A percentile compares a stretch with the other conserved stretches of the same genome.
Conservation (phyloP, 1,140 invertebrate genomes). For the Megathymus violae region DNA sequence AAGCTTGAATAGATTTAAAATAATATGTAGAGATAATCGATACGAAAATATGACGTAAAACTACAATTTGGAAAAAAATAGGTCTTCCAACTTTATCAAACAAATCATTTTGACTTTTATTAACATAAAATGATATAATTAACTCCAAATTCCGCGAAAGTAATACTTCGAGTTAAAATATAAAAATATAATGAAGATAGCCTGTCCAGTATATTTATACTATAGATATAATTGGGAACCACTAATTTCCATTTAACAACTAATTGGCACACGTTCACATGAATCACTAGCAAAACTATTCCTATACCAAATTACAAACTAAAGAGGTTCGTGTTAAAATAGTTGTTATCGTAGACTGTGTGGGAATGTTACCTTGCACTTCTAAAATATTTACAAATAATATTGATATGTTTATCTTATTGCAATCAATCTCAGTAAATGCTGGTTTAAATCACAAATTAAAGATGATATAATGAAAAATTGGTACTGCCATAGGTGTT, state of each 20-base stretch:
- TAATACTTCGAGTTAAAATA: too few relatives aligned
- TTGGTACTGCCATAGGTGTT: slow-evolving; percentile 1
- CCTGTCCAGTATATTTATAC: background rate
- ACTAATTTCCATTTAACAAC: slow-evolving; percentile 55
- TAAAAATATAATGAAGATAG: slow-evolving; percentile 46
- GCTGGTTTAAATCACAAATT: slow-evolving; percentile 26
- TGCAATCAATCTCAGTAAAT: slow-evolving; percentile 39
- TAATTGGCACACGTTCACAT: slow-evolving; percentile 82
- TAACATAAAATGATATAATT: too few relatives aligned
- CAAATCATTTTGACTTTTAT: too few relatives aligned
- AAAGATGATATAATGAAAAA: slow-evolving; percentile 42
- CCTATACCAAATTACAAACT: slow-evolving; percentile 64
- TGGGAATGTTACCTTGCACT: slow-evolving; percentile 33
- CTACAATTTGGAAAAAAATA: too few relatives aligned
- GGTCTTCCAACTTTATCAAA: too few relatives aligned
- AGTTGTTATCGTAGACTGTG: slow-evolving; percentile 21
- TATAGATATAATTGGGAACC: slow-evolving; percentile 4
- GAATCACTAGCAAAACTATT: slow-evolving; percentile 80
- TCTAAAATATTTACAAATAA: slow-evolving; percentile 45
- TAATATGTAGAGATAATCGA: too few relatives aligned
- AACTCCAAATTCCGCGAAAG: too few relatives aligned
- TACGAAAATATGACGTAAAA: too few relatives aligned
- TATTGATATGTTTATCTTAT: slow-evolving; percentile 55
- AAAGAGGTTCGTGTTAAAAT: slow-evolving; percentile 56
- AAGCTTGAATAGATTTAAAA: slow-evolving; percentile 34